phyloP scores from a whole-genome alignment of 2,888 invertebrate genomes.

The Lucinisca nassula region DNA sequence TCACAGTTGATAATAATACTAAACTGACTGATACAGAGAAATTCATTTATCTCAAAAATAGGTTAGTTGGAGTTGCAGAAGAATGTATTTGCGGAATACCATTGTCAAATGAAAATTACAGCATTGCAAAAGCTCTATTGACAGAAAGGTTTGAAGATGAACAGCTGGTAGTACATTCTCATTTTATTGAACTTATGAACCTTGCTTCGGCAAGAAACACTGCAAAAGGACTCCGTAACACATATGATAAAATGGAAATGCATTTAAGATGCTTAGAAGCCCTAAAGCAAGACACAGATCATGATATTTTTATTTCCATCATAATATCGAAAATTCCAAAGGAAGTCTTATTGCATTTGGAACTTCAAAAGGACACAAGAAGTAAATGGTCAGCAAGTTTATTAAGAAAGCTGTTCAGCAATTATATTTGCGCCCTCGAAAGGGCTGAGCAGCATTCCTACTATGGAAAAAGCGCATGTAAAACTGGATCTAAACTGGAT shows the following conservation, averaged over 20 bases:
- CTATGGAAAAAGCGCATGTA: not conserved
- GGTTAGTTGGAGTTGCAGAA: not conserved
- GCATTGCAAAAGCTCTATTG: not conserved
- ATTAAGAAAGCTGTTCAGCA: not conserved
- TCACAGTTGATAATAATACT: not conserved
- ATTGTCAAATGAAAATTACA: too few relatives aligned
- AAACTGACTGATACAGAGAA: not conserved
- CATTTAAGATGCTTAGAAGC: not conserved
- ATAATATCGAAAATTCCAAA: not conserved
- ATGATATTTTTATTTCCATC: not conserved
- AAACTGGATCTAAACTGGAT: not conserved
- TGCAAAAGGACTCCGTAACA: not conserved
- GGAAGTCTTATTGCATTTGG: not conserved
- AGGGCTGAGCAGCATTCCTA: not conserved
- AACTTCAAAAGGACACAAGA: not conserved
- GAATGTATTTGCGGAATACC: not conserved
- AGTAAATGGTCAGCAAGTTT: not conserved
- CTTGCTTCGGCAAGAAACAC: not conserved
- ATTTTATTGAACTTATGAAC: not conserved
- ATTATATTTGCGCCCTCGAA: not conserved
- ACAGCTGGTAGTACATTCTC: not conserved
- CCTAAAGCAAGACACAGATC: not conserved
- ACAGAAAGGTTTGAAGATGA: not conserved
- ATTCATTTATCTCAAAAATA: not conserved
- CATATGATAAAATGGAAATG: not conserved